phyloP scores from a whole-genome alignment of 2,113 vertebrate species.

The Gymnarchus niloticus region DNA sequence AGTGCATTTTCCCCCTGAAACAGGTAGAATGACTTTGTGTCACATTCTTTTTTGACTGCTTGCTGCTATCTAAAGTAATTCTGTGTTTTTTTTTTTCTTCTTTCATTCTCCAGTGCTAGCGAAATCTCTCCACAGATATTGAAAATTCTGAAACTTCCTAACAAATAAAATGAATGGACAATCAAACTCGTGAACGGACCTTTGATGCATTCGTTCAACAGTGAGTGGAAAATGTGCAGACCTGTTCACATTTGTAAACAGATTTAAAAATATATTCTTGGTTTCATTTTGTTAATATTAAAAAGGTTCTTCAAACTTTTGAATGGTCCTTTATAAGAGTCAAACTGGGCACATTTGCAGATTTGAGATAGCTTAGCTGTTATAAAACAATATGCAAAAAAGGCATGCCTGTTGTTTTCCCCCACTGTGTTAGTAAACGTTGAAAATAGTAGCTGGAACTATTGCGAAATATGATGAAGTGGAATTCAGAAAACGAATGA shows the following conservation, averaged over 20 bases:
- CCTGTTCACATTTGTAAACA: background rate
- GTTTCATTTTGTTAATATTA: background rate
- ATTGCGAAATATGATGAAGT: background rate
- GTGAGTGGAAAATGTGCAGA: background rate
- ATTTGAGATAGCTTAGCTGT: background rate
- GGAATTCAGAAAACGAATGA: background rate
- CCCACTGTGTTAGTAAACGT: background rate
- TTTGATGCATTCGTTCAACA: background rate
- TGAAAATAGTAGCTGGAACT: background rate
- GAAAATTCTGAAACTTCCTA: background rate
- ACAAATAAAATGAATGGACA: background rate
- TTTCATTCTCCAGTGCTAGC: background rate
- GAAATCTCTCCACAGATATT: conserved; percentile 18
- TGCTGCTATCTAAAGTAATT: conserved; percentile 12
- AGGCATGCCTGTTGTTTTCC: background rate
- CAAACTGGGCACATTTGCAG: background rate
- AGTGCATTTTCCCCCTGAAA: conserved; percentile 24
- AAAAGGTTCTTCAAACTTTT: background rate
- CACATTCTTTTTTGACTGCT: conserved; percentile 6
- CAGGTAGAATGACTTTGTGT: background rate
- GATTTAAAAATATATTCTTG: background rate
- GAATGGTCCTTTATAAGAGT: background rate
- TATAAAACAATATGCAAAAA: background rate
- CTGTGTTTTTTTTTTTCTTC: background rate
- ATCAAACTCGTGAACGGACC: background rate